Conservation (phyloP, 2,888 invertebrate genomes). For the Morpho achilles region DNA sequence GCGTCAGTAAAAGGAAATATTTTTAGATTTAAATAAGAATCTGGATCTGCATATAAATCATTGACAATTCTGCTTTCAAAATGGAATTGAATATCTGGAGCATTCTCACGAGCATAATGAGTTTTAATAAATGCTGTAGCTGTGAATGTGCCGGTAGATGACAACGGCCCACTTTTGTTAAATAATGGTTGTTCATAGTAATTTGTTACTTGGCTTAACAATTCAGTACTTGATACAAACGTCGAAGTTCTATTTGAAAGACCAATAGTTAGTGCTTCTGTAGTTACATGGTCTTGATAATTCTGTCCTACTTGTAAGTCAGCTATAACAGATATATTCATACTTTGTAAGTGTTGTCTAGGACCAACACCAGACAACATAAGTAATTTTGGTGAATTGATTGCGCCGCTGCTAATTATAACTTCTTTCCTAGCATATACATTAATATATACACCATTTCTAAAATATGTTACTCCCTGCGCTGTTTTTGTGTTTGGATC, state of each 20-base stretch:
- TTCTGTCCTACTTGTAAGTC: slow-evolving; percentile 86
- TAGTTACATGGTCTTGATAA: slow-evolving; percentile 86
- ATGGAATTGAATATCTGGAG: slow-evolving; percentile 84
- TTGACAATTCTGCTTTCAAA: slow-evolving; percentile 79
- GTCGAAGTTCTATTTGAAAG: slow-evolving; percentile 79
- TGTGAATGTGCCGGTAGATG: slow-evolving; percentile 75
- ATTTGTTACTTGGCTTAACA: slow-evolving; percentile 59
- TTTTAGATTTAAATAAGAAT: slow-evolving; percentile 42
- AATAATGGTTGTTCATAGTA: slow-evolving; percentile 54
- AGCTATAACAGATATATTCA: slow-evolving; percentile 77
- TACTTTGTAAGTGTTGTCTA: slow-evolving; percentile 64
- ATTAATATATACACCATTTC: slow-evolving; percentile 59
- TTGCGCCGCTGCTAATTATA: slow-evolving; percentile 78
- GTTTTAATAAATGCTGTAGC: slow-evolving; percentile 82
- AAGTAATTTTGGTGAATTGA: slow-evolving; percentile 82
- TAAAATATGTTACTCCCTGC: slow-evolving; percentile 58
- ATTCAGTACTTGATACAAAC: slow-evolving; percentile 49
- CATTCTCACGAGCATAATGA: slow-evolving; percentile 53
- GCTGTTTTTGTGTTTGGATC: slow-evolving; percentile 74
- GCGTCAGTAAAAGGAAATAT: slow-evolving; percentile 81
- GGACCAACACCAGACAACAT: slow-evolving; percentile 85
- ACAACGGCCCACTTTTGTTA: slow-evolving; percentile 70
- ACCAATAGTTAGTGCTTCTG: slow-evolving; percentile 68
- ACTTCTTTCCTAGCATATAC: slow-evolving; percentile 80
- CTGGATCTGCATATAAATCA: slow-evolving; percentile 80